A percentile compares a stretch with the other conserved stretches of the same genome.
phyloP scores from a whole-genome alignment of 2,888 invertebrate genomes.

The Campoletis raptor region DNA sequence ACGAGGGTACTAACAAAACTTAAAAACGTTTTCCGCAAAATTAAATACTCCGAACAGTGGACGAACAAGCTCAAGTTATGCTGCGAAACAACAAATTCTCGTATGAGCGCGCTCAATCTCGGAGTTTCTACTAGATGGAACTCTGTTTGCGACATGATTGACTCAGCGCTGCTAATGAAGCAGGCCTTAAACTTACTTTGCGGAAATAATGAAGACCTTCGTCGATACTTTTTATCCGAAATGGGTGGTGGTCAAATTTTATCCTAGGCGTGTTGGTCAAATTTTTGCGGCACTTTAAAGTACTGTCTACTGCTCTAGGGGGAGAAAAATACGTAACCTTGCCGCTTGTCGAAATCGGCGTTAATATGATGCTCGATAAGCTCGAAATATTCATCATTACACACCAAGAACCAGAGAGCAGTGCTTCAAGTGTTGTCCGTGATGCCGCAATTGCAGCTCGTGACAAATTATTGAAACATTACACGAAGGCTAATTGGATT shows the following conservation, averaged over 20 bases:
- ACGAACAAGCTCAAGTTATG: conserved; percentile 33
- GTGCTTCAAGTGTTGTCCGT: not conserved
- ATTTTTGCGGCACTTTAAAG: conserved; percentile 50
- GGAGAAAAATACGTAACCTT: conserved; percentile 58
- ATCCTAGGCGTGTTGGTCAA: conserved; percentile 19
- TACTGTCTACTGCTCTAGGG: conserved; percentile 24
- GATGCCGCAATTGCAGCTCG: conserved; percentile 29
- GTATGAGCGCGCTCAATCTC: conserved; percentile 16
- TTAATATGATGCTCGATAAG: conserved; percentile 50
- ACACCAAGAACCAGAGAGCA: not conserved
- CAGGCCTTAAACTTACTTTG: conserved; percentile 11
- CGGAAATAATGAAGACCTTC: conserved; percentile 8
- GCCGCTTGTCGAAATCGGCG: conserved; percentile 44
- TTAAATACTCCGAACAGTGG: conserved; percentile 36
- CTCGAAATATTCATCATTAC: not conserved
- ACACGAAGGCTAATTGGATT: conserved; percentile 37
- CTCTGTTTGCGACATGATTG: conserved; percentile 38
- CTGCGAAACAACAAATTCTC: not conserved
- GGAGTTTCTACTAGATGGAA: conserved; percentile 57
- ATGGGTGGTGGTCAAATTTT: conserved; percentile 51
- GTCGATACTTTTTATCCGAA: not conserved
- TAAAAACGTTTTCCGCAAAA: conserved; percentile 28
- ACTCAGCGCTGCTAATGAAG: conserved; percentile 19
- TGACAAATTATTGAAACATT: conserved; percentile 52
- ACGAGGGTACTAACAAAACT: conserved; percentile 43